Percentiles rank a stretch among this genome's conserved stretches.
These are phyloP conservation scores for Scaptomyza pallida DNA, from an alignment of 1,140 invertebrate species.

Conservation along the genomic window DNA sequence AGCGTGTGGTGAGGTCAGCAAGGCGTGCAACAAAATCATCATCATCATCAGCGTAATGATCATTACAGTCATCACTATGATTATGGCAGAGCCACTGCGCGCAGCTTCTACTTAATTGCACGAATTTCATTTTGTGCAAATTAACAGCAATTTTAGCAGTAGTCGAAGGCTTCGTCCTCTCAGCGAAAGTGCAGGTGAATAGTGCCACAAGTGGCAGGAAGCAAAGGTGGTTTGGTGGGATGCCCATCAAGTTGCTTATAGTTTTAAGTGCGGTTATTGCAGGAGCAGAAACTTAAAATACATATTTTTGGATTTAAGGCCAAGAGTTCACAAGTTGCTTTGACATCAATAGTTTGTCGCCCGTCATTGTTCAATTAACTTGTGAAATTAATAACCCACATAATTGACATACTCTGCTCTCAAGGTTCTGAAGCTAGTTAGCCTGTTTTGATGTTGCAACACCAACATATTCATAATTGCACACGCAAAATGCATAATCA, in stretches of 20 bases:
- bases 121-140: constrained; percentile 82
- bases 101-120: constrained; percentile 72
- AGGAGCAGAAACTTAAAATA: not conserved
- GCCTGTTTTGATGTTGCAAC: constrained; percentile 52
- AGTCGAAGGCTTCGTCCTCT: constrained; percentile 44
- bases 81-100: constrained; percentile 33
- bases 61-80: constrained; percentile 26
- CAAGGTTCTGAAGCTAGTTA: constrained; percentile 54
- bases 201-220: constrained; percentile 7
- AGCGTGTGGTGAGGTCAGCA: constrained; percentile 26
- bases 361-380: not conserved
- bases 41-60: constrained; percentile 34
- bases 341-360: not conserved
- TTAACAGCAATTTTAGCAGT: constrained; percentile 73
- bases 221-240: too few relatives aligned
- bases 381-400: not conserved
- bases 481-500: constrained; percentile 76
- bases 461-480: constrained; percentile 63
- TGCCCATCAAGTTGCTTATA: constrained; percentile 18
- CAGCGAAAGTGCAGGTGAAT: constrained; percentile 47
- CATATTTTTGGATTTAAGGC: too few relatives aligned
- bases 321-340: too few relatives aligned
- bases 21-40: constrained; percentile 4
- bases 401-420: constrained; percentile 70
- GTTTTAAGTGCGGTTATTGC: constrained; percentile 23